Evolutionary conservation across 2,888 invertebrate species (phyloP).

Genomic region (Drosophila kokeensis): DNA sequence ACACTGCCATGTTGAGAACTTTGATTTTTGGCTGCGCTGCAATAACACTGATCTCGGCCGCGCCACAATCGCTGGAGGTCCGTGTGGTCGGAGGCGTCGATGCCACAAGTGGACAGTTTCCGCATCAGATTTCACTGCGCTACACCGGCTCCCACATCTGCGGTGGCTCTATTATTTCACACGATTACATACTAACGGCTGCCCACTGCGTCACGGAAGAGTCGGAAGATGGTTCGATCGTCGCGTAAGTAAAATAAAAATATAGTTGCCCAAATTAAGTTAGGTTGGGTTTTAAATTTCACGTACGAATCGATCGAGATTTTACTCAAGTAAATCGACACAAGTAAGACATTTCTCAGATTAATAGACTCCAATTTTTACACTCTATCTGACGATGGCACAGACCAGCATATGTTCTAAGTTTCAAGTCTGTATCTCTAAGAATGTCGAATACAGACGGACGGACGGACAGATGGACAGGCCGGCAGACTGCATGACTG

Average conservation of each 20-base stretch:
- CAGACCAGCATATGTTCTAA: no score
- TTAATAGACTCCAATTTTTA: neutral
- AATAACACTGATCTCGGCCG: conserved; percentile 33
- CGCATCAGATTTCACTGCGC: conserved; percentile 82
- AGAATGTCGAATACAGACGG: no score
- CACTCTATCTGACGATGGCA: no score
- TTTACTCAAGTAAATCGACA: neutral
- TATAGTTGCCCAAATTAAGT: neutral
- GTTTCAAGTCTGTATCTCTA: no score
- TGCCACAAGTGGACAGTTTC: conserved; percentile 79
- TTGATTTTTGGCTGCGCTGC: conserved; percentile 17
- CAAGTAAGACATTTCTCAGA: neutral
- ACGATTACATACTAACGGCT: conserved; percentile 64
- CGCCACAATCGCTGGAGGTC: conserved; percentile 42
- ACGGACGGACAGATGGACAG: no score
- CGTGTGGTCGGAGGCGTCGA: conserved; percentile 80
- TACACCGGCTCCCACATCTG: conserved; percentile 62
- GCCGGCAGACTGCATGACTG: no score
- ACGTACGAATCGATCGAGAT: neutral
- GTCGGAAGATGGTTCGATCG: conserved; percentile 37
- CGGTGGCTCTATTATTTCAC: conserved; percentile 71
- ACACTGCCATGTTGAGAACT: conserved; percentile 29
- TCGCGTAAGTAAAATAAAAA: conserved; percentile 38
- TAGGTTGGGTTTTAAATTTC: neutral
- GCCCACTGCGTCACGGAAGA: conserved; percentile 68